Evolutionary conservation across 2,888 invertebrate species (phyloP), one percentile per base, ranked within the genome.

Genomic region (Hylaea fasciaria): DNA sequence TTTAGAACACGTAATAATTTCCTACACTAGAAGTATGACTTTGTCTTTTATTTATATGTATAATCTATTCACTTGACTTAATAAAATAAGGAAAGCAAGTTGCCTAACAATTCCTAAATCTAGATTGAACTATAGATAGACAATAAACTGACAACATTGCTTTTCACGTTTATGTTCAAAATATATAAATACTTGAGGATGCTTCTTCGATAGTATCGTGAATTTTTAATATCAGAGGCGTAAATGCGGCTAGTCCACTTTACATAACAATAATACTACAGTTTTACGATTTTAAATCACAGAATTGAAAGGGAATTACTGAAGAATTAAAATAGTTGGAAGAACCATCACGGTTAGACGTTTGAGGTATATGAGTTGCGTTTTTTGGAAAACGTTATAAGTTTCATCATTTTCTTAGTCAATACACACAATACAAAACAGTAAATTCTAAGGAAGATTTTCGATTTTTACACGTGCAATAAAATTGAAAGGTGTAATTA

Each of bases 201-300:
- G 22, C 22, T 22, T 22, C n/a, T n/a, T n/a, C n/a, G n/a, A n/a
- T n/a, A n/a, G n/a, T n/a, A n/a, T n/a, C n/a, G n/a, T n/a, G 14
- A n/a, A 22, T 13, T 16, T 48, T 58, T 53, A 12, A 16, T 35
- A 39, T 45, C 46, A 54, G 16, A 54, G 13, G 32, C 40, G 17
- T 49, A 32, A 12, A 22, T 44, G 32, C 46, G 40, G 12, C 35
- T 13, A 29, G 53, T 43, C 57, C 40, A 46, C 32, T 54, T 50
- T 46, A 56, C 16, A 48, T 29, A 29, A 57, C 57, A 68, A 52
- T 57, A 70, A n/a, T n/a, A n/a, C n/a, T n/a, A n/a, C n/a, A n/a
- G n/a, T n/a, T n/a, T n/a, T 70, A 70, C 58, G 69, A 76, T 77
- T 70, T 72, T 69, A 80, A 77, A 82, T 83, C 82, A 82, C 81